Evolutionary conservation across 2,113 vertebrate species (phyloP).

Genomic region (Thryonomys swinderianus): DNA sequence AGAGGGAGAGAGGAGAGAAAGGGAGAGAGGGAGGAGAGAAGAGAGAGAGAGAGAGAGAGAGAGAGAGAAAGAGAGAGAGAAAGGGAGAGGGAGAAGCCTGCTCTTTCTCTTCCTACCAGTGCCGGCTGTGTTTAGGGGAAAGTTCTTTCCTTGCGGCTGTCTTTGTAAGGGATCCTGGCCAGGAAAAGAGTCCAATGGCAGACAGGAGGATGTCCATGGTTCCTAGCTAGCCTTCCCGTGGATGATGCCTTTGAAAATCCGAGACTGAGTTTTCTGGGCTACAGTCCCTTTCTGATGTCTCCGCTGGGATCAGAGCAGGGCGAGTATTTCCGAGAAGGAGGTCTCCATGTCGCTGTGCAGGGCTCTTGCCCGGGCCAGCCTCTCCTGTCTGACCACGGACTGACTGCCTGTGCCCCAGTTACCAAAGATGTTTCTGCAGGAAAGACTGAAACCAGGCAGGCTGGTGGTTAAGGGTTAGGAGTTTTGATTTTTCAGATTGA

Average conservation of each 20-base stretch:
- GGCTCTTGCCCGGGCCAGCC: not conserved
- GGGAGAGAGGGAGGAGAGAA: constrained; percentile 70
- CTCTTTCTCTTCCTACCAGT: constrained; percentile 21
- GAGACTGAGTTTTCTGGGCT: not conserved
- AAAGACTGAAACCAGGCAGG: not conserved
- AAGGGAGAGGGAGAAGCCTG: not conserved
- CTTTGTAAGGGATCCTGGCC: not conserved
- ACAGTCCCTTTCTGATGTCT: not conserved
- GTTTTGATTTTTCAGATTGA: not conserved
- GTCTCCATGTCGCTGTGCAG: not conserved
- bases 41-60: not conserved
- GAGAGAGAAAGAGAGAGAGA: not conserved
- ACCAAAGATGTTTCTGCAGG: not conserved
- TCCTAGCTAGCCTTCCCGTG: not conserved
- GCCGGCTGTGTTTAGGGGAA: constrained; percentile 4
- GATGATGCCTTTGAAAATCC: not conserved
- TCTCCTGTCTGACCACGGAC: not conserved
- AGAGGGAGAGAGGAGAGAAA: not conserved
- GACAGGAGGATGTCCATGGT: not conserved
- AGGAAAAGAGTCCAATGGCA: not conserved
- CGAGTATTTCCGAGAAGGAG: not conserved
- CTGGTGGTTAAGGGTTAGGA: not conserved
- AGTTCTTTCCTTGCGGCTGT: not conserved
- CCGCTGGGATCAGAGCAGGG: not conserved
- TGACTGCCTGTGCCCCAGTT: not conserved